These are phyloP conservation scores for Hemibagrus guttatus DNA, from an alignment of 2,797 vertebrate genomes.

Conservation along the genomic window DNA sequence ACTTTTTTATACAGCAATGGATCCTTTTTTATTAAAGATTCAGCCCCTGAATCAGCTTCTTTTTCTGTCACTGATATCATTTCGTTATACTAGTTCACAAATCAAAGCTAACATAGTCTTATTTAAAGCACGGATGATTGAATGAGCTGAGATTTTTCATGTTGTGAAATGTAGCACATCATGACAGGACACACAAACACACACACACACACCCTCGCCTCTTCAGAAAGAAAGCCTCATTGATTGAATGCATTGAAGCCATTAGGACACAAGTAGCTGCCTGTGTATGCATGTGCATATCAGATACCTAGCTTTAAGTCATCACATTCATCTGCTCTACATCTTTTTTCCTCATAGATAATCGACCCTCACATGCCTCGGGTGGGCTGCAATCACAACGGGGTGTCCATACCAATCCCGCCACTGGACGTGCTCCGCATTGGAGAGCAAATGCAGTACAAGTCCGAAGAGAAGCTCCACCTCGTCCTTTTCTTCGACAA, in stretches of 20 bases:
- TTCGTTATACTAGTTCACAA: not conserved
- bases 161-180: not conserved
- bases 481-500: conserved; percentile 98
- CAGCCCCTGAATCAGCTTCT: not conserved
- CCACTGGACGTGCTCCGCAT: conserved; percentile 93
- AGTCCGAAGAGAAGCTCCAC: conserved; percentile 91
- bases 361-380: conserved; percentile 98
- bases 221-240: conserved; percentile 3
- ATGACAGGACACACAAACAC: not conserved
- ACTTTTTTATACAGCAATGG: conserved; percentile 27
- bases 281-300: conserved; percentile 13
- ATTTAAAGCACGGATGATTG: too few species aligned
- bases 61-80: not conserved
- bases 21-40: not conserved
- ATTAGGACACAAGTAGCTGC: conserved; percentile 1
- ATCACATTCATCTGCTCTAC: conserved; percentile 7
- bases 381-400: conserved; percentile 94
- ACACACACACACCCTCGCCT: not conserved
- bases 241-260: conserved; percentile 19
- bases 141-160: not conserved
- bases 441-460: conserved; percentile 98
- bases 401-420: conserved; percentile 93
- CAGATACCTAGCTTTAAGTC: not conserved
- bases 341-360: conserved; percentile 74
- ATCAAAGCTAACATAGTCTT: not conserved